Evolutionary conservation across 2,113 vertebrate species (phyloP).

Genomic region (Elachura formosa): DNA sequence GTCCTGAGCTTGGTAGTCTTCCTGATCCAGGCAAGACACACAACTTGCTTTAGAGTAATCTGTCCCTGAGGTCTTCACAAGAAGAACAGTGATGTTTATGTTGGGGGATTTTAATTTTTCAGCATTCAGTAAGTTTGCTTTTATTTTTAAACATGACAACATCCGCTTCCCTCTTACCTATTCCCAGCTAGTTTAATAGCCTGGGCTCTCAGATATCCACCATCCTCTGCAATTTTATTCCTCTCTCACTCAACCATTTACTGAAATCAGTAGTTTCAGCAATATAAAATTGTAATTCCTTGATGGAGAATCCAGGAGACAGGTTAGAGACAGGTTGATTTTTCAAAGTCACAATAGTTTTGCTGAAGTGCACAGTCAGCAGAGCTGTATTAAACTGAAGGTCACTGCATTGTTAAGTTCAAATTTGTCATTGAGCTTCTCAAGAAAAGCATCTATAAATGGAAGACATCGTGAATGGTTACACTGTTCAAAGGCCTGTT

Average conservation of each 20-base stretch:
- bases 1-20: not conserved
- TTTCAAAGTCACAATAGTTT: not conserved
- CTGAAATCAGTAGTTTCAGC: not conserved
- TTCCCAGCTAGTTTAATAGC: not conserved
- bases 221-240: not conserved
- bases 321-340: not conserved
- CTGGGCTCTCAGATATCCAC: not conserved
- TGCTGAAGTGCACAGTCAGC: not conserved
- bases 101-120: not conserved
- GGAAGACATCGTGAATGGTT: not conserved
- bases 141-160: not conserved
- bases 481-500: not conserved
- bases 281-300: not conserved
- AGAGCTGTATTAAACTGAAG: not conserved
- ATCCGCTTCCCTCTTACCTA: not conserved
- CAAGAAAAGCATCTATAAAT: not conserved
- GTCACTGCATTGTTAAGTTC: not conserved
- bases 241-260: not conserved
- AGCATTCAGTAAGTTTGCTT: not conserved
- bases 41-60: not conserved
- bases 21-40: not conserved
- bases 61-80: not conserved
- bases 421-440: not conserved
- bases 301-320: not conserved
- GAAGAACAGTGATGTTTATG: not conserved